Percentiles rank a stretch among this genome's conserved stretches.
Evolutionary conservation across 1,140 invertebrate species (phyloP).

Genomic region (Carposina sasakii): DNA sequence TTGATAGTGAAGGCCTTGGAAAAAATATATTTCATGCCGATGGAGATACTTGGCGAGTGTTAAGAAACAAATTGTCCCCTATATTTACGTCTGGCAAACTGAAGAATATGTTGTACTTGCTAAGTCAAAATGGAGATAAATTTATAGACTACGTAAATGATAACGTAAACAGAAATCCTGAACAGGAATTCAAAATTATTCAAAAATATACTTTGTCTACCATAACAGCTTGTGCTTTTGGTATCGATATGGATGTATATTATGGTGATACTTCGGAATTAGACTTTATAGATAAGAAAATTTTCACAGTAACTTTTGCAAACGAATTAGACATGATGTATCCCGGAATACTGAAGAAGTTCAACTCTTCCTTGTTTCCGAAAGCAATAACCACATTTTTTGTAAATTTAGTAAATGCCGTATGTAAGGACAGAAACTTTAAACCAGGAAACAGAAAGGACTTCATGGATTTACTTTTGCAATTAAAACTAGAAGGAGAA

Average conservation of each 20-base stretch:
- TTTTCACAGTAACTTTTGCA: conserved; percentile 17
- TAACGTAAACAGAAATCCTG: conserved; percentile 15
- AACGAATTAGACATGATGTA: conserved; percentile 38
- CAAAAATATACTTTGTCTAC: conserved; percentile 60
- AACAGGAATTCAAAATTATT: conserved; percentile 55
- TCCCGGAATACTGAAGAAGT: conserved; percentile 32
- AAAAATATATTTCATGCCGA: conserved; percentile 60
- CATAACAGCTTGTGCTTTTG: conserved; percentile 74
- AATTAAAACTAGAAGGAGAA: conserved; percentile 42
- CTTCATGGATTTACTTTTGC: conserved; percentile 40
- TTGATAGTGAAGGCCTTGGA: conserved; percentile 69
- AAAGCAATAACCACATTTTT: conserved; percentile 26
- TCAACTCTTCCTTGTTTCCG: conserved; percentile 32
- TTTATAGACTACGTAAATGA: conserved; percentile 37
- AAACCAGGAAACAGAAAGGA: conserved; percentile 26
- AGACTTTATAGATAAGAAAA: conserved; percentile 24
- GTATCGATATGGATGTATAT: conserved; percentile 70
- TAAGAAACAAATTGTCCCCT: conserved; percentile 71
- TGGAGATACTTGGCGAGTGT: conserved; percentile 71
- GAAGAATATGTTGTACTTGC: conserved; percentile 69
- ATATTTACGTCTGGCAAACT: conserved; percentile 76
- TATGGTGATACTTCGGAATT: conserved; percentile 17
- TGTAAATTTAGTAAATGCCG: conserved; percentile 18
- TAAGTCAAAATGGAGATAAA: conserved; percentile 44
- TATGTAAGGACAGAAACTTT: conserved; percentile 25